Percentiles rank a stretch among this genome's conserved stretches.
These are phyloP conservation scores for Phalloptychus januarius DNA, from an alignment of 2,797 vertebrate species.

Conservation along the genomic window DNA sequence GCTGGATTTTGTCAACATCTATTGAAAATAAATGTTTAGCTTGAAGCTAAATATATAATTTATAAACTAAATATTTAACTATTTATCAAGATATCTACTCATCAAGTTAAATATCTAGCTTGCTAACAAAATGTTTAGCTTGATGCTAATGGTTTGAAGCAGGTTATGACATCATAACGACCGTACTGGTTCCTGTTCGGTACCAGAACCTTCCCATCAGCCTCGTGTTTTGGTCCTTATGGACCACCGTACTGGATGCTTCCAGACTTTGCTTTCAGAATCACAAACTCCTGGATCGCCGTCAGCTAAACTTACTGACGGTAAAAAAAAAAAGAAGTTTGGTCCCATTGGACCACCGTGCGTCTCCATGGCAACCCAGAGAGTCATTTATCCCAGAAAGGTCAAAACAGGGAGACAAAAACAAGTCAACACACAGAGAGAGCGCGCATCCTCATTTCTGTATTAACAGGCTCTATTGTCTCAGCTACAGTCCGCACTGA, in stretches of 20 bases:
- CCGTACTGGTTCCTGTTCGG: not conserved
- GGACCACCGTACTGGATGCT: not conserved
- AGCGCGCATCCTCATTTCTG: conserved; percentile 3
- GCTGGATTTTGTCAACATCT: too few relatives aligned
- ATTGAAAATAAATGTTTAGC: too few relatives aligned
- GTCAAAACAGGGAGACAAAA: not conserved
- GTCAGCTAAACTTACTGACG: not conserved
- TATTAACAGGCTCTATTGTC: conserved; percentile 24
- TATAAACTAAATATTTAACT: too few relatives aligned
- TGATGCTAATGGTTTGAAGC: too few relatives aligned
- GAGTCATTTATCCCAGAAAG: not conserved
- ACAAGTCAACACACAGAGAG: conserved; percentile 8
- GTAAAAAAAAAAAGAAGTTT: not conserved
- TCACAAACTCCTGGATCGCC: not conserved
- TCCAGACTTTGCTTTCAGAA: not conserved
- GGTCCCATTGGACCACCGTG: not conserved
- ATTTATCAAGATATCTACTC: too few relatives aligned
- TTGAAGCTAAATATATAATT: too few relatives aligned
- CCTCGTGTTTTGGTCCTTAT: not conserved
- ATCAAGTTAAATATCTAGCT: too few relatives aligned
- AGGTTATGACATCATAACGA: too few relatives aligned
- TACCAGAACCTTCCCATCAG: not conserved
- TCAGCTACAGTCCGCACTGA: conserved; percentile 25
- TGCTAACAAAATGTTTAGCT: too few relatives aligned
- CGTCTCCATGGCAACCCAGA: not conserved